Conservation (phyloP, 2,113 vertebrate genomes). For the Lanius collurio region DNA sequence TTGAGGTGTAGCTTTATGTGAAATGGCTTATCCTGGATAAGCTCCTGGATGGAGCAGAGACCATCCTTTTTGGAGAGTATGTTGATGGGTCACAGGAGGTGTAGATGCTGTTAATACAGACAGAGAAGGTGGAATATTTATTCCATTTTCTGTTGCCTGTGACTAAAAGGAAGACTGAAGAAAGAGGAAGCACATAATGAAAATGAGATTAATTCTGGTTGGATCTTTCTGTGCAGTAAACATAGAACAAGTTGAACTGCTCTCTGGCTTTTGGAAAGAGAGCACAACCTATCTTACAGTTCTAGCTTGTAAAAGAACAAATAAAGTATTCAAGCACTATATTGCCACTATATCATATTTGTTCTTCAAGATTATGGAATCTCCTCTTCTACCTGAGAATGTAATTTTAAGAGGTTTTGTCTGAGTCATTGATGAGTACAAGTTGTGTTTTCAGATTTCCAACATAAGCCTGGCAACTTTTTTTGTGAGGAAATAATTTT, state of each 20-base stretch:
- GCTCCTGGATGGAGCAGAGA: background rate
- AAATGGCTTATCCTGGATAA: background rate
- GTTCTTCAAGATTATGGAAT: background rate
- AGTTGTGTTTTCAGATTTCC: background rate
- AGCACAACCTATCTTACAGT: background rate
- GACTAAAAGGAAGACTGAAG: background rate
- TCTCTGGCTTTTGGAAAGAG: background rate
- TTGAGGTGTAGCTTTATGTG: background rate
- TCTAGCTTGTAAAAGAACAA: background rate
- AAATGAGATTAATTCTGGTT: background rate
- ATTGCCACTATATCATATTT: background rate
- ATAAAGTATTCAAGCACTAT: background rate
- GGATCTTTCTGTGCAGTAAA: background rate
- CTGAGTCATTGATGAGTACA: background rate
- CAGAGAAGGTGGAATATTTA: background rate
- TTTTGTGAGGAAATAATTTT: background rate
- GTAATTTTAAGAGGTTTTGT: background rate
- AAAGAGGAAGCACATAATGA: background rate
- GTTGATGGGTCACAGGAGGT: background rate
- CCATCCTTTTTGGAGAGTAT: background rate
- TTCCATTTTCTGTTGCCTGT: background rate
- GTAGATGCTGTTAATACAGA: background rate
- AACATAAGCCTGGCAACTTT: background rate
- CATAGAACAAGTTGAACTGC: background rate
- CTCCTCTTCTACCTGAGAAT: background rate